phyloP scores from a whole-genome alignment of 2,888 invertebrate genomes.

The Salpingus planirostris region DNA sequence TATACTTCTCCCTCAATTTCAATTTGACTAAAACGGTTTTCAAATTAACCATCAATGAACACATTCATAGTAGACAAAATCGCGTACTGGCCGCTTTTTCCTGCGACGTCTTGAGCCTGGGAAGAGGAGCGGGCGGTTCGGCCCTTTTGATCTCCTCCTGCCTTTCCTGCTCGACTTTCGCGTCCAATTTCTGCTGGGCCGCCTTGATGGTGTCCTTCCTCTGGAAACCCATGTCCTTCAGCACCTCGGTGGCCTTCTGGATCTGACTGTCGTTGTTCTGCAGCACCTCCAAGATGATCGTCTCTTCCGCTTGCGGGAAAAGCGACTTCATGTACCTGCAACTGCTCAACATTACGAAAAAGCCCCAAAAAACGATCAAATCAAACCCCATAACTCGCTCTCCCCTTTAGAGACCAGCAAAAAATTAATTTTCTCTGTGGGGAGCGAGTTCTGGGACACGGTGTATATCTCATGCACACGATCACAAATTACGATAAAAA shows the following conservation, averaged over 20 bases:
- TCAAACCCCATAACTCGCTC: slow-evolving; percentile 1
- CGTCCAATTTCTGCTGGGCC: slow-evolving; percentile 43
- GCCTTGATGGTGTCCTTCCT: slow-evolving; percentile 59
- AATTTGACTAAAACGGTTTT: slow-evolving; percentile 56
- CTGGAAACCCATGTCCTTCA: slow-evolving; percentile 72
- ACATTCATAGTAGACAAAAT: background rate
- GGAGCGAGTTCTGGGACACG: no score
- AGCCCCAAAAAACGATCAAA: background rate
- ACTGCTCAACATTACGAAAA: slow-evolving; percentile 21
- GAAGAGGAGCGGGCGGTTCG: slow-evolving; percentile 40
- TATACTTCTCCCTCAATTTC: slow-evolving; percentile 63
- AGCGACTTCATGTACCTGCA: slow-evolving; percentile 82
- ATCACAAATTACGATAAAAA: no score
- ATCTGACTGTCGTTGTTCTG: slow-evolving; percentile 86
- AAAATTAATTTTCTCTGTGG: no score
- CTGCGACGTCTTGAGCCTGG: slow-evolving; percentile 56
- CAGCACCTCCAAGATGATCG: slow-evolving; percentile 71
- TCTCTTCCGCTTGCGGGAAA: slow-evolving; percentile 85
- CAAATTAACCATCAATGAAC: background rate
- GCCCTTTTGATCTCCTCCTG: slow-evolving; percentile 15
- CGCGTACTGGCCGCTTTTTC: slow-evolving; percentile 37
- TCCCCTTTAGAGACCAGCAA: no score
- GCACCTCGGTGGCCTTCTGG: slow-evolving; percentile 74
- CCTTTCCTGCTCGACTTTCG: slow-evolving; percentile 29
- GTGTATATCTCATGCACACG: no score